Evolutionary conservation across 1,140 invertebrate species (phyloP).

Genomic region (Caerostris darwini): DNA sequence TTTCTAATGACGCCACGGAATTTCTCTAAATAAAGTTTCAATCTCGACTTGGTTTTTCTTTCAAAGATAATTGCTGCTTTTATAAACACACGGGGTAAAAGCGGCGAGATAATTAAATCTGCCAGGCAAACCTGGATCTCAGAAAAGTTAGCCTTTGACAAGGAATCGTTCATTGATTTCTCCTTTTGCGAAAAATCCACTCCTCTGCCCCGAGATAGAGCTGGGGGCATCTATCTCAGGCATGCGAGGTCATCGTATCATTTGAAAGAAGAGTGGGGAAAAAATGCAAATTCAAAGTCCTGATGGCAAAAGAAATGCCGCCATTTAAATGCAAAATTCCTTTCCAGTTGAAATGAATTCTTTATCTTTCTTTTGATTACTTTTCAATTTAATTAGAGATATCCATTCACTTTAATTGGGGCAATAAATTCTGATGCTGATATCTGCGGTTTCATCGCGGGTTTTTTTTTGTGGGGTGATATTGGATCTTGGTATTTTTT

Average conservation of each 20-base stretch:
- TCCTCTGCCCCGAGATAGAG: too few relatives aligned
- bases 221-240: too few relatives aligned
- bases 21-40: too few relatives aligned
- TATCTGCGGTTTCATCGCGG: background rate
- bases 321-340: background rate
- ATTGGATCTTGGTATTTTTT: background rate
- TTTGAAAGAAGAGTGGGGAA: background rate
- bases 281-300: conserved; percentile 13
- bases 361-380: conserved; percentile 44
- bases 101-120: background rate
- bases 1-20: too few relatives aligned
- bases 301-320: background rate
- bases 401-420: conserved; percentile 31
- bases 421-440: too few relatives aligned
- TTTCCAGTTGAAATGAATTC: background rate
- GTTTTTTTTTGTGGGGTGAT: background rate
- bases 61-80: too few relatives aligned
- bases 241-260: too few relatives aligned
- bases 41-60: too few relatives aligned
- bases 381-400: conserved; percentile 51
- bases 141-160: too few relatives aligned
- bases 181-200: too few relatives aligned
- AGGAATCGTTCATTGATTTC: too few relatives aligned
- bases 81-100: too few relatives aligned
- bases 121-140: background rate